A percentile compares a stretch with the other conserved stretches of the same genome.
Conservation (phyloP, 2,113 vertebrate genomes). For the Pomatorhinus ruficollis region DNA sequence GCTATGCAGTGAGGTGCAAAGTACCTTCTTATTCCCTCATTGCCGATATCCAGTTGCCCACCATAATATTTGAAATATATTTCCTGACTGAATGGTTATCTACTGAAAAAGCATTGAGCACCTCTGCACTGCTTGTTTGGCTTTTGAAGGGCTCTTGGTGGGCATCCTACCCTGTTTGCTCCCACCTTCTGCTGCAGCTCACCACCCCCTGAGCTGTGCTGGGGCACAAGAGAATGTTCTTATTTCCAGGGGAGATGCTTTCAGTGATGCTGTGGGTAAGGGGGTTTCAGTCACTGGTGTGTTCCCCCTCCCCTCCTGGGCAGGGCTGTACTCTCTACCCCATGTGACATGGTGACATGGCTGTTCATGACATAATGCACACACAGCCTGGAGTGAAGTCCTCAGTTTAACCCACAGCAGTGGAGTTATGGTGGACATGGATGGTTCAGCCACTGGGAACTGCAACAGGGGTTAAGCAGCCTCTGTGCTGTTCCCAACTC, state of each 20-base stretch:
- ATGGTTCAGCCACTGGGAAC: not conserved
- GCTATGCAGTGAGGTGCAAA: not conserved
- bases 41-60: not conserved
- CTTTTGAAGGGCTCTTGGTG: not conserved
- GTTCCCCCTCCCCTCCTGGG: not conserved
- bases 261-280: not conserved
- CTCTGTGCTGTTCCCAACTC: not conserved
- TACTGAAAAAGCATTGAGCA: not conserved
- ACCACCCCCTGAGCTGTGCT: not conserved
- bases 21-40: not conserved
- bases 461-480: not conserved
- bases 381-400: not conserved
- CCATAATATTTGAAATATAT: not conserved
- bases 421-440: not conserved
- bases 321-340: not conserved
- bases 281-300: not conserved
- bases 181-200: not conserved
- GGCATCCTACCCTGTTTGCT: not conserved
- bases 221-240: not conserved
- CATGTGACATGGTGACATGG: accelerated
- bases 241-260: not conserved
- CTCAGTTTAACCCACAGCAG: not conserved
- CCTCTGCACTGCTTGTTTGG: not conserved
- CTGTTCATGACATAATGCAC: not conserved
- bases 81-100: not conserved